These are phyloP conservation scores for Eurystomus gularis DNA, from an alignment of 2,113 vertebrate species.

Conservation along the genomic window DNA sequence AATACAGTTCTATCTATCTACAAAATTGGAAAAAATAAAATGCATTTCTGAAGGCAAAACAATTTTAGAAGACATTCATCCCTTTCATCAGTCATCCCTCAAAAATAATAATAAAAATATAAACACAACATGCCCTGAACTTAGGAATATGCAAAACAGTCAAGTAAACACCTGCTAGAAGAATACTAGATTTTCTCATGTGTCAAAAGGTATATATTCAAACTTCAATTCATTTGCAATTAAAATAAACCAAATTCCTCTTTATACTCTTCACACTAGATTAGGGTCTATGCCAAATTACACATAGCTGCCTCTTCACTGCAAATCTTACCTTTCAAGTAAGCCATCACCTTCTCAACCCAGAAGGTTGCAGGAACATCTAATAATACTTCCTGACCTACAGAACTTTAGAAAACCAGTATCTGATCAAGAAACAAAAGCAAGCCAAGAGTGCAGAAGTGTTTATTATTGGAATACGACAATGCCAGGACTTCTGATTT, in stretches of 20 bases:
- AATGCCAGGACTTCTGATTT: neutral
- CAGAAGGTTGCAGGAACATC: neutral
- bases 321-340: neutral
- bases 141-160: neutral
- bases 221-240: neutral
- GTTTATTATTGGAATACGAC: neutral
- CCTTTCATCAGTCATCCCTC: neutral
- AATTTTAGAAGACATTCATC: neutral
- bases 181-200: neutral
- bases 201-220: neutral
- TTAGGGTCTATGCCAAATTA: neutral
- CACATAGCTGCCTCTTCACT: neutral
- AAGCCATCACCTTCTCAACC: neutral
- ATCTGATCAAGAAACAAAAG: neutral
- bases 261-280: neutral
- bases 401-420: neutral
- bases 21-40: neutral
- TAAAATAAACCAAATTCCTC: neutral
- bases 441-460: neutral
- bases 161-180: neutral
- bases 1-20: neutral
- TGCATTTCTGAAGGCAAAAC: neutral
- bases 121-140: neutral
- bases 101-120: neutral
- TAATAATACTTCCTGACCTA: neutral